A percentile compares a stretch with the other conserved stretches of the same genome.
Evolutionary conservation across 2,888 invertebrate genomes (phyloP).

Genomic region (Schizotus pectinicornis): DNA sequence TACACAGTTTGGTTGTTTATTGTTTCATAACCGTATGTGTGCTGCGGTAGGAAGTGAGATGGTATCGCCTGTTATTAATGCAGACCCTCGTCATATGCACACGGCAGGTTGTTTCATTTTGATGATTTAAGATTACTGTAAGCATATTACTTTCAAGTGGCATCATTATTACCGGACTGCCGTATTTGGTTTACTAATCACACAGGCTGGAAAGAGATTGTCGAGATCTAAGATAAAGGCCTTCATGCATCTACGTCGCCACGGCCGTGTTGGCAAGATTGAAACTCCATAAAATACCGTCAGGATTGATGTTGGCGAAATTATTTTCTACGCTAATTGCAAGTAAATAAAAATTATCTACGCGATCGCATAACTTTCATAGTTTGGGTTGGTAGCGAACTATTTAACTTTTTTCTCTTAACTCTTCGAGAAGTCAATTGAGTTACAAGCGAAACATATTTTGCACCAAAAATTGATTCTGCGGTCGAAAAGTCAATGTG

Average conservation of each 20-base stretch:
- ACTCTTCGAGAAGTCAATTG: too few species aligned
- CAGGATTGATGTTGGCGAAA: too few species aligned
- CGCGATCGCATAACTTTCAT: too few species aligned
- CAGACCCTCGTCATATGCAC: constrained; percentile 53
- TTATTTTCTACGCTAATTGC: too few species aligned
- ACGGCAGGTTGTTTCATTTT: constrained; percentile 53
- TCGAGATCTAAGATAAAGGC: constrained; percentile 24
- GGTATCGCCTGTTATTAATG: constrained; percentile 53
- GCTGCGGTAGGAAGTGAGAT: constrained; percentile 50
- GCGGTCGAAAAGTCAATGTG: constrained; percentile 7
- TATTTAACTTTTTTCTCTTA: too few species aligned
- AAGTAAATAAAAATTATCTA: too few species aligned
- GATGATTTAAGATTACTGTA: constrained; percentile 55
- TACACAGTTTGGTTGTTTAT: constrained; percentile 44
- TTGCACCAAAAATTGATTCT: constrained; percentile 2
- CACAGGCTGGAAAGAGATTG: constrained; percentile 25
- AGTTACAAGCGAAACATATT: background rate
- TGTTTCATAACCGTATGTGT: constrained; percentile 48
- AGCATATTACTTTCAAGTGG: constrained; percentile 52
- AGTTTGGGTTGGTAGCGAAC: too few species aligned
- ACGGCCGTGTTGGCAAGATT: background rate
- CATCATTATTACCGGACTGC: constrained; percentile 50
- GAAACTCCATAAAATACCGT: too few species aligned
- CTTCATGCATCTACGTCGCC: background rate
- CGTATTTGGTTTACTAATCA: constrained; percentile 53